Conservation (phyloP, 92 coral and sea anemone genomes). For the Actinostola sp. region DNA sequence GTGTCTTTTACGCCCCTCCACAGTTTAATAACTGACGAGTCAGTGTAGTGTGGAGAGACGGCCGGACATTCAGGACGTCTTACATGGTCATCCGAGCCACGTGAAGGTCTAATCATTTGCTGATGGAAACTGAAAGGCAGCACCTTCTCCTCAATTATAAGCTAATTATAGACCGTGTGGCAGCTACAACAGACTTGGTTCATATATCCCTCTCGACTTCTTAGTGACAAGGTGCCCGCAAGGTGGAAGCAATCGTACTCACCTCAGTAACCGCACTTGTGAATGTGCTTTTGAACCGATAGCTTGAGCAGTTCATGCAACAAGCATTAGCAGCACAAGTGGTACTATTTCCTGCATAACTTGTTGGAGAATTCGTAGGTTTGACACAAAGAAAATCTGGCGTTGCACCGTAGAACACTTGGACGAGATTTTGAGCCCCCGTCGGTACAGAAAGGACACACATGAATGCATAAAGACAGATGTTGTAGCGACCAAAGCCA, state of each 20-base stretch:
- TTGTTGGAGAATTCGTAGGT: neutral
- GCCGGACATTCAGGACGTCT: too few relatives aligned
- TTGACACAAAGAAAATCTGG: conserved; percentile 52
- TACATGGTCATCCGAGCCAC: too few relatives aligned
- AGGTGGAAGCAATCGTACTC: neutral
- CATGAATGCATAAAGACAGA: conserved; percentile 59
- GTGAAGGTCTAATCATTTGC: too few relatives aligned
- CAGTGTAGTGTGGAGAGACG: too few relatives aligned
- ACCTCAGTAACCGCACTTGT: conserved; percentile 78
- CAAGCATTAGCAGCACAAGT: conserved; percentile 59
- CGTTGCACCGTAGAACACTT: conserved; percentile 78
- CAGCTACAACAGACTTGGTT: too few relatives aligned
- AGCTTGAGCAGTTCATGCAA: conserved; percentile 67
- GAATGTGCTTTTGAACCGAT: conserved; percentile 43
- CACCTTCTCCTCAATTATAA: too few relatives aligned
- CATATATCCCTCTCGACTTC: too few relatives aligned
- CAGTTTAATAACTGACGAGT: too few relatives aligned
- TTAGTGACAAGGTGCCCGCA: too few relatives aligned
- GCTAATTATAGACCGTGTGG: too few relatives aligned
- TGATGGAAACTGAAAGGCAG: too few relatives aligned
- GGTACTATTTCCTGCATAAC: neutral
- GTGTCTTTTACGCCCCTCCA: too few relatives aligned
- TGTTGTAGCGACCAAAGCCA: conserved; percentile 74
- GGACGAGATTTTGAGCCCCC: conserved; percentile 74
- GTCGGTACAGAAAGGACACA: conserved; percentile 69